Evolutionary conservation across 2,113 vertebrate species (phyloP), one percentile per base, ranked within the genome.

Genomic region (Limnothrissa miodon): DNA sequence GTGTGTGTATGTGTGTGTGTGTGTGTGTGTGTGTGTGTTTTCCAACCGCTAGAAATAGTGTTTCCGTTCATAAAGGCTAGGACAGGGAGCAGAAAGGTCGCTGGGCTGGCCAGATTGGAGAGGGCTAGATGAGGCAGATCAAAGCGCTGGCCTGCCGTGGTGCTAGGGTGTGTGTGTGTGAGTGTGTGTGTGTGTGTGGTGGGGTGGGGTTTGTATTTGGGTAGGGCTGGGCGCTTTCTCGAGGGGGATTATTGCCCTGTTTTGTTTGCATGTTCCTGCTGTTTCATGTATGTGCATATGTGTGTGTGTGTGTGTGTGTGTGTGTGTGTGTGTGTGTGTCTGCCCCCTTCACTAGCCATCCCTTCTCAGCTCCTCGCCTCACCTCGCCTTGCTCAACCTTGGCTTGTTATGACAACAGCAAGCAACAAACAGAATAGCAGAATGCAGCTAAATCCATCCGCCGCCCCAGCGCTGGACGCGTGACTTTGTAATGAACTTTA

Each of bases 401-500:
- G 88, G 84, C 85, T 87, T 88, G 88, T 89, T 88, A 90, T 87
- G 88, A 88, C 88, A 88, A 89, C 84, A 81, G 87, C 80, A 87
- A 13, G 87, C 86, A 90, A 88, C 88, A 89, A 89, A 88, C 88
- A 87, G 87, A 90, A 89, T 88, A 83, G 83, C 74, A 85, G 83
- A 90, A 89, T 84, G 85, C 51, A 74, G 85, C 83, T 87, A 87
- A 88, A 86, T 84, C 86, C 82, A 88, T 85, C 85, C 87, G 86
- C 82, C 39, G 83, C 78, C 3, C 51, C 8, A 17, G 66, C 82
- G 29, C 51, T 59, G 83, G 78, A 39, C 80, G 56, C 81, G 13
- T 86, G 83, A 89, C 88, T 87, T 89, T 86, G 83, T 88, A 88
- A 89, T 85, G 88, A 90, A 90, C 84, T 89, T 89, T 86, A 80